phyloP scores from a whole-genome alignment of 2,797 vertebrate genomes.

The Gadopsis marmoratus region DNA sequence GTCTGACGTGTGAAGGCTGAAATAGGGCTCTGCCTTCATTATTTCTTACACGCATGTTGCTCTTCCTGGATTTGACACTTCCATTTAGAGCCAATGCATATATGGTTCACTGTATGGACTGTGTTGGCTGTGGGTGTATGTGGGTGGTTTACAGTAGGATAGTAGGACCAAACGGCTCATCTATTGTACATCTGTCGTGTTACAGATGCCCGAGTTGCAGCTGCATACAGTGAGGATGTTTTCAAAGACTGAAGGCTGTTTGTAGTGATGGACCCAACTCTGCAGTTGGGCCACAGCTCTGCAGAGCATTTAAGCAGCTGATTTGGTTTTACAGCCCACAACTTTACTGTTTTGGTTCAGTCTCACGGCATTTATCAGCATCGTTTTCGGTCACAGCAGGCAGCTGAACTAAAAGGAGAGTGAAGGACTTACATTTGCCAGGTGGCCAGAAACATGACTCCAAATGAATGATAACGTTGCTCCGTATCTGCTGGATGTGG shows the following conservation, averaged over 20 bases:
- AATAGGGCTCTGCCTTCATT: constrained; percentile 15
- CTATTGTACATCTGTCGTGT: neutral
- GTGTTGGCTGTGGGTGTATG: constrained; percentile 4
- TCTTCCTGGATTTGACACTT: constrained; percentile 34
- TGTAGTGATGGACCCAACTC: neutral
- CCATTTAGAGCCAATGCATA: neutral
- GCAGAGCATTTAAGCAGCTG: neutral
- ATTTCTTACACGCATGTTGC: constrained; percentile 12
- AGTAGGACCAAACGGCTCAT: neutral
- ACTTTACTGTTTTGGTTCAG: neutral
- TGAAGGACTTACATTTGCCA: no score
- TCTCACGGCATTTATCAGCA: neutral
- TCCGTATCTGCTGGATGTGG: neutral
- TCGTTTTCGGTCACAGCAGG: neutral
- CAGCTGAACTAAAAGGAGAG: neutral
- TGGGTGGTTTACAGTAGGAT: neutral
- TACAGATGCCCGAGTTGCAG: neutral
- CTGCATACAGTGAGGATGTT: constrained; percentile 1
- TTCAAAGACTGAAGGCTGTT: neutral
- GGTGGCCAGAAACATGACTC: no score
- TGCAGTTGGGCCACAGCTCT: neutral
- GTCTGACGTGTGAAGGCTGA: constrained; percentile 30
- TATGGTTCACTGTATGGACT: neutral
- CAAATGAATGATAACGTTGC: neutral
- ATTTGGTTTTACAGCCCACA: neutral